Evolutionary conservation across 2,888 invertebrate genomes (phyloP).

Genomic region (Rhamphomyia laevipes): DNA sequence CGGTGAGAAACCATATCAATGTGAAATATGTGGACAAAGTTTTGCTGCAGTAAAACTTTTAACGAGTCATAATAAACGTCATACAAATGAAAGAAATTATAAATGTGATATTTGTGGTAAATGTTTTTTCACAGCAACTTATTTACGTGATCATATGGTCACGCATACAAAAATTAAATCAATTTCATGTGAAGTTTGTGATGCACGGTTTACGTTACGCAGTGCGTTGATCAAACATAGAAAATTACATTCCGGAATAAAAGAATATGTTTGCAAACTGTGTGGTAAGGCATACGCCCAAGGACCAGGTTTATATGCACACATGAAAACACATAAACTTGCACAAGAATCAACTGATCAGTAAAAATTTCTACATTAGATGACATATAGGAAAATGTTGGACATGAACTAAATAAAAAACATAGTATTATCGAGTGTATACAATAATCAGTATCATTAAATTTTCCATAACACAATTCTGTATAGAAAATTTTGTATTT

Average conservation of each 20-base stretch:
- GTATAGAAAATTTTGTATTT: too few species aligned
- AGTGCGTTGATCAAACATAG: conserved; percentile 28
- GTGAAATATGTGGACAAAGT: not conserved
- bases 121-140: not conserved
- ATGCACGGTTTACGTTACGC: conserved; percentile 25
- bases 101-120: not conserved
- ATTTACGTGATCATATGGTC: not conserved
- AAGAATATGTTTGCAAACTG: conserved; percentile 29
- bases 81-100: not conserved
- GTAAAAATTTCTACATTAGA: too few species aligned
- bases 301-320: conserved; percentile 30
- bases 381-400: too few species aligned
- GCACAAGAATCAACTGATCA: too few species aligned
- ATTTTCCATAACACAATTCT: too few species aligned
- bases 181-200: conserved; percentile 21
- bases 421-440: too few species aligned
- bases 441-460: too few species aligned
- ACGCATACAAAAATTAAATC: not conserved
- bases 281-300: conserved; percentile 29
- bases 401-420: too few species aligned
- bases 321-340: conserved; percentile 28
- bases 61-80: not conserved
- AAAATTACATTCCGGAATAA: conserved; percentile 25
- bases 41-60: not conserved
- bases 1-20: conserved; percentile 46